Conservation (phyloP, 2,113 vertebrate species). For the Salvelinus alpinus region DNA sequence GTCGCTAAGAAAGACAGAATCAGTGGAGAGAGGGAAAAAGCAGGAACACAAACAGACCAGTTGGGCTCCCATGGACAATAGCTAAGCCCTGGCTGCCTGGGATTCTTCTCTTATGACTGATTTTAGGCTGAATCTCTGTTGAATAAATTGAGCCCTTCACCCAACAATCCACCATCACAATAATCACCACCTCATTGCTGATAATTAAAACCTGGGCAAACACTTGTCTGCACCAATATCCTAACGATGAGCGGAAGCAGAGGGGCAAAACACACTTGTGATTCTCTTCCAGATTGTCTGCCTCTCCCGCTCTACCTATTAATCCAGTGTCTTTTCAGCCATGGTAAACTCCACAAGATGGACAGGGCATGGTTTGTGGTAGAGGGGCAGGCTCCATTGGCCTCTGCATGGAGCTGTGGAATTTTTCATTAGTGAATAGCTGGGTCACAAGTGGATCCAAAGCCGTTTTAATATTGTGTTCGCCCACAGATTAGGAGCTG, state of each 20-base stretch:
- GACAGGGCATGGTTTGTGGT: conserved; percentile 68
- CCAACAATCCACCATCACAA: conserved; percentile 68
- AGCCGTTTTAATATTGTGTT: conserved; percentile 93
- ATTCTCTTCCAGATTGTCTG: conserved; percentile 82
- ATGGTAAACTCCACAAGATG: conserved; percentile 92
- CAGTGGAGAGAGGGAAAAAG: conserved; percentile 13
- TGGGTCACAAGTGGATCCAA: conserved; percentile 94
- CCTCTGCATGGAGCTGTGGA: conserved; percentile 89
- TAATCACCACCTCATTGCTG: conserved; percentile 90
- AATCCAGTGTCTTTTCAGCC: conserved; percentile 94
- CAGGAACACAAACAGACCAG: conserved; percentile 58
- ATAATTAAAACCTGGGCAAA: conserved; percentile 98
- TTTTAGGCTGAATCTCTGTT: conserved; percentile 87
- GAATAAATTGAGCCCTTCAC: conserved; percentile 84
- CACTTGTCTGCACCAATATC: conserved; percentile 89
- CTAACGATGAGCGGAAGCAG: conserved; percentile 71
- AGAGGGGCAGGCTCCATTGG: conserved; percentile 80
- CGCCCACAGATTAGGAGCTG: conserved; percentile 76
- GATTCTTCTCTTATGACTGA: conserved; percentile 78
- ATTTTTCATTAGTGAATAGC: conserved; percentile 99
- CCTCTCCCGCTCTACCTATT: conserved; percentile 76
- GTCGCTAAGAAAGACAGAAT: not conserved
- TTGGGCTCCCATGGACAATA: conserved; percentile 61
- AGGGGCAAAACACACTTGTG: conserved; percentile 71
- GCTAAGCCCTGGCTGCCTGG: conserved; percentile 65